Conservation (phyloP, 2,888 invertebrate species). For the Linyphia triangularis region DNA sequence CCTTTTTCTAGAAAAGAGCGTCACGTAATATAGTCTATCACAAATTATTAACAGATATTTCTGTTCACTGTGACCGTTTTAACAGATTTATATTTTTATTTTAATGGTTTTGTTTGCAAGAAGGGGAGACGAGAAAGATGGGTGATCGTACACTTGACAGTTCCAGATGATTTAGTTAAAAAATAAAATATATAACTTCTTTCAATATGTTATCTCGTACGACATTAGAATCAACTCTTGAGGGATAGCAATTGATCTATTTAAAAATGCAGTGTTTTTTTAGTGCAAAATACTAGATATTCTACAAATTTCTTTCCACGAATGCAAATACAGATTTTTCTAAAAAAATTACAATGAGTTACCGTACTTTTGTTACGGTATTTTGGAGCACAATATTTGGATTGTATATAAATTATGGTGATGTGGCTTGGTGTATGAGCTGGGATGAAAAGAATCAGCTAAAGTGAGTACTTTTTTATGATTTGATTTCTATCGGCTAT, state of each 20-base stretch:
- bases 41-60: too few species aligned
- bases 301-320: constrained; percentile 21
- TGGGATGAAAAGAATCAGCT: constrained; percentile 44
- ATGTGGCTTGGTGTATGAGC: constrained; percentile 41
- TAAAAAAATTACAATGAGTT: constrained; percentile 51
- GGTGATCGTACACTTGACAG: constrained; percentile 17
- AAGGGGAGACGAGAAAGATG: constrained; percentile 28
- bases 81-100: background rate
- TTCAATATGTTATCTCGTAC: background rate
- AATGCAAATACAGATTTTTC: constrained; percentile 8
- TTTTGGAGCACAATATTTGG: constrained; percentile 53
- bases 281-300: background rate
- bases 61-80: background rate
- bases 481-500: background rate
- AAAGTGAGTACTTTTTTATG: constrained; percentile 36
- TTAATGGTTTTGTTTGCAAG: constrained; percentile 19
- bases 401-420: constrained; percentile 37
- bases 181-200: background rate
- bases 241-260: too few species aligned
- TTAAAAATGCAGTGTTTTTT: background rate
- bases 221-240: background rate
- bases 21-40: too few species aligned
- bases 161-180: constrained; percentile 4
- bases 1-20: too few species aligned
- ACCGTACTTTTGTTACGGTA: constrained; percentile 28